Base-by-base conservation (phyloP, 1,140 invertebrate species). In the Trachymyrmex cornetzi region DNA sequence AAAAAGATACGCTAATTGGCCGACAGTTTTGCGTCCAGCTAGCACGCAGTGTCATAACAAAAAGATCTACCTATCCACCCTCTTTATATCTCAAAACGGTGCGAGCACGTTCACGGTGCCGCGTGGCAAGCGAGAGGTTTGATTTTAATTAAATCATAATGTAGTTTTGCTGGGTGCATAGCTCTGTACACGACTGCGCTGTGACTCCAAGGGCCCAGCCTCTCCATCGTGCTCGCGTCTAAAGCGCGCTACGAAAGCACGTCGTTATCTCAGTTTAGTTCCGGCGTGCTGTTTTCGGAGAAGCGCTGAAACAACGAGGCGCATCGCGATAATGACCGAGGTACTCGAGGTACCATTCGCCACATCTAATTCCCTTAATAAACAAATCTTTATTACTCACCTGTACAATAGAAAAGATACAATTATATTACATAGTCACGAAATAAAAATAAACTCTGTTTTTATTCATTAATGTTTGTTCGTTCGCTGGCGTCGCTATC, bases 141-240 rank as follows among this genome's bases (percentile, higher is more conserved):
- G 77, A 64, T 90, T 91, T 91, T 91, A 91, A 91, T 91, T 91
- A 91, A 90, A 91, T 91, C 72, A 90, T 88, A 90, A 90, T 90
- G 77, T 77, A 86, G 80, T 88, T 87, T 85, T 74, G 85, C 55
- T 30, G 55, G 67, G 16, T 27, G 75, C 64, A 44, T 50, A 48
- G 71, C 80, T 77, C n/a, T 24, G 24, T 84, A 53, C 53, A 30
- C 63, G 48, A 22, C 12, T 48, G n/a, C n/a, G n/a, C n/a, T n/a
- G 7, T 63, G 48, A 57, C 16, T 57, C 24, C 63, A 19, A 44
- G 12, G 11, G 16, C 34, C 77, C 34, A 16, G 16, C 22, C 55
- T 55, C 38, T 77, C 24, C 27, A 34, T 74, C 71, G 53, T 16
- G 16, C 27, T 5, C 14, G 50, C 22, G 55, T 34, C 66, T 64